These are phyloP conservation scores for Empis stercorea DNA, from an alignment of 2,888 invertebrate genomes.

Conservation along the genomic window DNA sequence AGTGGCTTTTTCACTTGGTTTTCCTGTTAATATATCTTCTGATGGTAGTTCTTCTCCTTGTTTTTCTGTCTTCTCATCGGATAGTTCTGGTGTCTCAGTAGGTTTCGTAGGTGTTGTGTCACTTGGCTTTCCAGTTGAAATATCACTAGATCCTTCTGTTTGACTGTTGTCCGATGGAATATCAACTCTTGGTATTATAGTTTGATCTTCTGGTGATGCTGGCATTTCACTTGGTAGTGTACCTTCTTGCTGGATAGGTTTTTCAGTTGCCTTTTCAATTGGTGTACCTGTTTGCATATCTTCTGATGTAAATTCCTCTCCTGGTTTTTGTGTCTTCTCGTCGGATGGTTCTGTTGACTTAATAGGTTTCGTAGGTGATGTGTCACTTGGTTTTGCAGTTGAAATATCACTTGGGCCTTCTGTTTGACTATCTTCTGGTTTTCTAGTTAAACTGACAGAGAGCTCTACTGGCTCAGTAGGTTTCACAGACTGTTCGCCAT, in stretches of 20 bases:
- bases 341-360: constrained; percentile 3
- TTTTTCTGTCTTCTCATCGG: no score
- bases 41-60: no score
- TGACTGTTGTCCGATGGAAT: background rate
- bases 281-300: background rate
- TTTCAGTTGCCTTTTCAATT: background rate
- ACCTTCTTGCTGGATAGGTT: no score
- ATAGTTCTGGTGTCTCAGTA: no score
- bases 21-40: no score
- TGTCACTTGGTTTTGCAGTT: no score
- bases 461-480: constrained; percentile 8
- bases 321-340: constrained; percentile 9
- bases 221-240: background rate
- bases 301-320: background rate
- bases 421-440: constrained; percentile 10
- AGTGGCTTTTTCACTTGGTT: no score
- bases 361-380: background rate
- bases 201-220: background rate
- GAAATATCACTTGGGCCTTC: constrained; percentile 2
- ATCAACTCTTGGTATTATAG: no score
- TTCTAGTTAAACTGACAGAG: constrained; percentile 6
- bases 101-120: no score
- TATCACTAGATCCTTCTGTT: background rate
- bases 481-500: constrained; percentile 9
- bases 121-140: no score